A percentile compares a stretch with the other conserved stretches of the same genome.
Conservation (phyloP, 2,113 vertebrate species). For the Pagrus major region DNA sequence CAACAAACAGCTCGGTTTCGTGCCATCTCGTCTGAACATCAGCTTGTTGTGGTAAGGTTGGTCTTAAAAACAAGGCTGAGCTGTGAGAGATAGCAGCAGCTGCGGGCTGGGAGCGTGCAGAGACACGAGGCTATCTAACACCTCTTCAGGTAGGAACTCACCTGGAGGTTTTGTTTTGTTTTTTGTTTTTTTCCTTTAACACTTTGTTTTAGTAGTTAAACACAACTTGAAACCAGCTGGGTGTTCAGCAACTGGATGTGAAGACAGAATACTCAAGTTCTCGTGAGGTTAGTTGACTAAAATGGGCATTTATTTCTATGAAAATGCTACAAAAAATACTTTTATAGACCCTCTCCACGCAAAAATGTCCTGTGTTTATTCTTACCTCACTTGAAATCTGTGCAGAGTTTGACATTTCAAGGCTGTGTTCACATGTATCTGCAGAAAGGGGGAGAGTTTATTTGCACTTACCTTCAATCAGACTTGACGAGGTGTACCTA, state of each 20-base stretch:
- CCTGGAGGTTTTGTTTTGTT: background rate
- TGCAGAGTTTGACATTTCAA: background rate
- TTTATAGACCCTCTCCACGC: no score
- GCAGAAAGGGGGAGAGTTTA: no score
- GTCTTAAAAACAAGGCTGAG: constrained; percentile 62
- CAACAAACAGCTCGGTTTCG: constrained; percentile 15
- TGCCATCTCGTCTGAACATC: constrained; percentile 46
- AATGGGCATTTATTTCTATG: background rate
- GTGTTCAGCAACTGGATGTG: background rate
- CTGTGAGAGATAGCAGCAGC: constrained; percentile 32
- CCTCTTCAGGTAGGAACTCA: constrained; percentile 37
- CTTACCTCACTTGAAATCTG: background rate
- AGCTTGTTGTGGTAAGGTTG: constrained; percentile 43
- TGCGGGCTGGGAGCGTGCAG: constrained; percentile 50
- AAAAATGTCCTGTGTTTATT: background rate
- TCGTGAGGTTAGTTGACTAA: no score
- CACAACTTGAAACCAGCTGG: constrained; percentile 5
- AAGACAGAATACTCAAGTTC: background rate
- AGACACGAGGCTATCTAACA: constrained; percentile 51
- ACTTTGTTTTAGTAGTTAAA: constrained; percentile 32
- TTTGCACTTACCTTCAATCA: background rate
- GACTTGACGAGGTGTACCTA: background rate
- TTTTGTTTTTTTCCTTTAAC: background rate
- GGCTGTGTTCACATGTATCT: background rate
- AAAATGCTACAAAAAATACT: background rate